Base-by-base conservation (phyloP, 2,113 vertebrate species). In the Eolophus roseicapilla region DNA sequence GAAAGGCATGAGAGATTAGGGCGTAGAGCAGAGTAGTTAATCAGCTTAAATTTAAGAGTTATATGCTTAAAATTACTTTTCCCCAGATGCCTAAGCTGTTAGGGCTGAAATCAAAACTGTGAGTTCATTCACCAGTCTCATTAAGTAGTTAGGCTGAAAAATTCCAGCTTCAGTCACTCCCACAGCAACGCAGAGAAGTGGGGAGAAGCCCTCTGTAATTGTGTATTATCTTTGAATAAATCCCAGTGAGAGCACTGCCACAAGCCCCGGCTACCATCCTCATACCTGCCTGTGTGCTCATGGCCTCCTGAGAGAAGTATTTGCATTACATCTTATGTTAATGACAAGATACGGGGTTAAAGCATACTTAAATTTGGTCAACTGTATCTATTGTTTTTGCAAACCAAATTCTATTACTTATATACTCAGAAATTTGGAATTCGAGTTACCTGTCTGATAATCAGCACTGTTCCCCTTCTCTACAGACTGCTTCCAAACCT, bases 91-190 rank as follows among this genome's bases (percentile, higher is more conserved):
- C 39, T 91, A 93, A 96, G 39, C 50, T 84, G 83, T 86, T 94
- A 91, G 75, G 60, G 62, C 65, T 85, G 92, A 96, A 96, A 94
- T 68, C 47, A 94, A 91, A 93, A 85, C 74, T 79, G 64, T 57
- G 50, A 87, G 92, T 93, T 93, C 78, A 82, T 88, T 94, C 88
- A 91, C 52, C 39, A 90, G 63, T 39, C 46, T 89, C 78, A 79
- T 78, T 94, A 87, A 85, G 75, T 12, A 87, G 47, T 50, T 64
- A 89, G 88, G 55, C 77, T 92, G 73, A 91, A 87, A 77, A 81
- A 67, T 70, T 71, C 87, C 69, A 87, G 41, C 43, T 46, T 70
- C 64, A 67, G 43, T 35, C 92, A 84, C 52, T 75, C 74, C 69
- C 84, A 81, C 43, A 78, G 46, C 55, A 69, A 29, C 8, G 44